Percentiles rank a stretch among this genome's conserved stretches.
These are phyloP conservation scores for Poecilobothrus nobilitatus DNA, from an alignment of 2,888 invertebrate species.

Conservation along the genomic window DNA sequence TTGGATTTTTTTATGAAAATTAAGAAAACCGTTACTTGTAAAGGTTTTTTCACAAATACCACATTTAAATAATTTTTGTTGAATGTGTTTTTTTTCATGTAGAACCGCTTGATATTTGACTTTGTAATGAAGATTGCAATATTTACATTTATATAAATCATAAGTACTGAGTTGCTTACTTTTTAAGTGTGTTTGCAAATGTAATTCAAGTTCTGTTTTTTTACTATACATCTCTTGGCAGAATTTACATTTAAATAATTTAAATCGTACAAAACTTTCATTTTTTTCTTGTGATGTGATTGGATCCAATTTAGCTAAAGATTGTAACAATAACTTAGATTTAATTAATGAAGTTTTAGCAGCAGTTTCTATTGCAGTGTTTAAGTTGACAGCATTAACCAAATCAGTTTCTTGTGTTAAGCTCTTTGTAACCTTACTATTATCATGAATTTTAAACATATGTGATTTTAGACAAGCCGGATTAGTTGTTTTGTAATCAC, in stretches of 20 bases:
- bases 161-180: background rate
- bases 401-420: background rate
- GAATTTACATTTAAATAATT: constrained; percentile 11
- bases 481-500: background rate
- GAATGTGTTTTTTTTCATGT: background rate
- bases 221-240: background rate
- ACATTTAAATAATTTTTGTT: background rate
- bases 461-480: background rate
- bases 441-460: background rate
- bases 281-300: background rate
- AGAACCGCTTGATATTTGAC: background rate
- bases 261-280: background rate
- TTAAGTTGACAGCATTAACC: background rate
- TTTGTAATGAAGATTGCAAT: background rate
- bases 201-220: background rate
- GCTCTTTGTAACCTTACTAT: background rate
- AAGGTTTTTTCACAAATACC: background rate
- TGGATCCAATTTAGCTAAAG: background rate
- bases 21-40: background rate
- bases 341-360: background rate
- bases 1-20: background rate
- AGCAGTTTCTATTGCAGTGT: background rate
- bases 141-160: background rate
- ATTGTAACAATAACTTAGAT: background rate
- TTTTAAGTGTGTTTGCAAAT: constrained; percentile 7